Conservation (phyloP, 2,797 vertebrate genomes). For the Buceros bicornis region DNA sequence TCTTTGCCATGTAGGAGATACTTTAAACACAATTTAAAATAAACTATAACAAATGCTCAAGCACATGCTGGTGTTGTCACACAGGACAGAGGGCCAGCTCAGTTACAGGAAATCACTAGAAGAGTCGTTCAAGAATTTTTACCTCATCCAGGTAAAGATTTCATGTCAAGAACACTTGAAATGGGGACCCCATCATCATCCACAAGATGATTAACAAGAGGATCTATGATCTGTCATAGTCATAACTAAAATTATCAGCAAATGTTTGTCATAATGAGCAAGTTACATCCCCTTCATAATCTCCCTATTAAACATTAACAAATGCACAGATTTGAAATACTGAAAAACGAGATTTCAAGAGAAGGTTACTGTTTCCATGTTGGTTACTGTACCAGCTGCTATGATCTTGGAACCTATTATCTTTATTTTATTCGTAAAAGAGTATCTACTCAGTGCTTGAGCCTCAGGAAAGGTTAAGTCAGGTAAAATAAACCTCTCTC, state of each 20-base stretch:
- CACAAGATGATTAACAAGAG: not conserved
- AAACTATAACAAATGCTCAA: not conserved
- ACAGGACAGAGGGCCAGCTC: not conserved
- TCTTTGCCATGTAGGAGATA: not conserved
- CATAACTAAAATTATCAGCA: not conserved
- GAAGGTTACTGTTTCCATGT: not conserved
- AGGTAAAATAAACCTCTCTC: not conserved
- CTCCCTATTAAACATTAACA: not conserved
- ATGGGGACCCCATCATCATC: accelerated
- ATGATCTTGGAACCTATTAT: not conserved
- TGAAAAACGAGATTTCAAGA: not conserved
- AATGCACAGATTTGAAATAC: not conserved
- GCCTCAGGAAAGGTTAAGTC: not conserved
- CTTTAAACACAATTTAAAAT: not conserved
- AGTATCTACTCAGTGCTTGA: not conserved
- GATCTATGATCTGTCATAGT: not conserved
- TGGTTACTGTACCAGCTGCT: not conserved
- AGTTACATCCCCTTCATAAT: not conserved
- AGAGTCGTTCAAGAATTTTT: not conserved
- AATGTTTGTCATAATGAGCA: not conserved
- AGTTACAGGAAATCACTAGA: not conserved
- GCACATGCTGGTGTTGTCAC: not conserved
- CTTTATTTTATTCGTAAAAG: not conserved
- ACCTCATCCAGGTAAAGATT: not conserved
- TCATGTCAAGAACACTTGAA: not conserved